These are phyloP conservation scores for Dinothrombium tinctorium DNA, from an alignment of 1,140 invertebrate genomes.

Conservation along the genomic window DNA sequence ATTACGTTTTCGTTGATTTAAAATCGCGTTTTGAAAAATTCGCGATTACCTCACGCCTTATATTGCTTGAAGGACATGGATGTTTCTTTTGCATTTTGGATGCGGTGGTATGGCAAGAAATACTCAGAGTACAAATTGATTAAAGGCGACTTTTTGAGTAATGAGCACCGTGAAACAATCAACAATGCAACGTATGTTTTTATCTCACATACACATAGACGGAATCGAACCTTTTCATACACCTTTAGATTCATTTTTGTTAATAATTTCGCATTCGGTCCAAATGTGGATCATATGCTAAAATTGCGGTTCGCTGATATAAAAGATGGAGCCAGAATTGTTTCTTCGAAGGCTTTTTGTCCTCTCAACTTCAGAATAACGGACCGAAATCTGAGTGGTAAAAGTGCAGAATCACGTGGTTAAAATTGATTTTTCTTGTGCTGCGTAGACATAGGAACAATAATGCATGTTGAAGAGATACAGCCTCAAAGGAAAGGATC, in stretches of 20 bases:
- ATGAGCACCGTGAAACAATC: constrained; percentile 73
- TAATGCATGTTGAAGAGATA: constrained; percentile 93
- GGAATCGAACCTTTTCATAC: too few relatives aligned
- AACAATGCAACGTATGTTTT: constrained; percentile 63
- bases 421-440: neutral
- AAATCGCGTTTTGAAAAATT: constrained; percentile 14
- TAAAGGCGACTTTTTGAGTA: constrained; percentile 76
- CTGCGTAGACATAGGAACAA: constrained; percentile 73
- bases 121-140: constrained; percentile 70
- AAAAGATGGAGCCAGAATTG: constrained; percentile 79
- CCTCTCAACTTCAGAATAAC: constrained; percentile 92
- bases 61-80: constrained; percentile 39
- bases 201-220: too few relatives aligned
- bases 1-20: neutral
- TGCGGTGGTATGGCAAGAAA: constrained; percentile 88
- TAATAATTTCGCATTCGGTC: constrained; percentile 96
- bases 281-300: constrained; percentile 77
- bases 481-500: constrained; percentile 71
- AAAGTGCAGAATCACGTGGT: neutral
- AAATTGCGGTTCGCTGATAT: constrained; percentile 88
- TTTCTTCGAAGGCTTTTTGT: constrained; percentile 97
- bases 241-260: constrained; percentile 87
- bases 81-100: constrained; percentile 79
- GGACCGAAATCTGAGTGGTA: constrained; percentile 54
- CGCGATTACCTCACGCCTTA: constrained; percentile 11